phyloP scores from a whole-genome alignment of 2,113 vertebrate species.

The Sarotherodon lohbergeri region DNA sequence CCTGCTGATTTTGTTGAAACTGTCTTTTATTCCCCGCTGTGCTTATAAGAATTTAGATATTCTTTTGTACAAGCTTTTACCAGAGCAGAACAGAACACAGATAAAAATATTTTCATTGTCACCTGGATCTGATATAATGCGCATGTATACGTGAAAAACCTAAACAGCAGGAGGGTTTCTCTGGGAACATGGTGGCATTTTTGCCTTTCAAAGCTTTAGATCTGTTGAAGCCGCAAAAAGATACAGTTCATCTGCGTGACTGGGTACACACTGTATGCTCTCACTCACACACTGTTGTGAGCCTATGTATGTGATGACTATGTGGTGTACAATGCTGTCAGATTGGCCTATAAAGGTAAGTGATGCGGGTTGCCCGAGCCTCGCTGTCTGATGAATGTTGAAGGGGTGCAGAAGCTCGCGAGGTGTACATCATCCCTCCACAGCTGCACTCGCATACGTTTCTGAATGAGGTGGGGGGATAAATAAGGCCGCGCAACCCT shows the following conservation, averaged over 20 bases:
- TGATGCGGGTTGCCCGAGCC: constrained; percentile 40
- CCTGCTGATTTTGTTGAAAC: constrained; percentile 47
- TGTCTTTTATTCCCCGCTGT: constrained; percentile 2
- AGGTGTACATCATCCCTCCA: constrained; percentile 53
- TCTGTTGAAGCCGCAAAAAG: background rate
- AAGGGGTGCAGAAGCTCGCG: constrained; percentile 25
- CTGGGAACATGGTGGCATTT: background rate
- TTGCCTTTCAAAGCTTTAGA: background rate
- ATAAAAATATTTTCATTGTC: constrained; percentile 16
- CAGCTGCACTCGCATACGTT: constrained; percentile 4
- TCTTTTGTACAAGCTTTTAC: constrained; percentile 3
- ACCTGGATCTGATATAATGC: background rate
- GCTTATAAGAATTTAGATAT: background rate
- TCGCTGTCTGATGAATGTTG: constrained; percentile 59
- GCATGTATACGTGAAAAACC: background rate
- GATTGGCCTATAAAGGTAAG: constrained; percentile 63
- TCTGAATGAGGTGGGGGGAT: constrained; percentile 38
- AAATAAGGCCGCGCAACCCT: constrained; percentile 12
- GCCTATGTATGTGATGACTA: constrained; percentile 23
- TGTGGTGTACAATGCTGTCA: constrained; percentile 45
- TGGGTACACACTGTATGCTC: background rate
- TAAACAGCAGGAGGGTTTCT: background rate
- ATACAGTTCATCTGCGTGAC: background rate
- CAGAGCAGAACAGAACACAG: background rate
- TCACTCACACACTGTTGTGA: background rate